These are phyloP conservation scores for Poeciliopsis presidionis DNA, from an alignment of 2,797 vertebrate species.

Conservation along the genomic window DNA sequence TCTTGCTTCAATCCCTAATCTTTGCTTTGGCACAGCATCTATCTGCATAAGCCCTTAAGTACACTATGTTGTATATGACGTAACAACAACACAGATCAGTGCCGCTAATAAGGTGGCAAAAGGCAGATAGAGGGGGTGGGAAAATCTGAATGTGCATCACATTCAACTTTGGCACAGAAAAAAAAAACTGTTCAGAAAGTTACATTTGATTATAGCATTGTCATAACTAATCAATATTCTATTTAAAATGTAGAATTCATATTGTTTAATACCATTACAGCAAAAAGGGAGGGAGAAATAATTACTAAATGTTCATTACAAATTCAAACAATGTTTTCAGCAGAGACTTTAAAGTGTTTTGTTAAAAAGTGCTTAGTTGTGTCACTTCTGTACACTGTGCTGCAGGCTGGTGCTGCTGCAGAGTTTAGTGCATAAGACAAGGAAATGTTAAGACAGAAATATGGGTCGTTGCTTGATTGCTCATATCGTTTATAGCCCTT, in stretches of 20 bases:
- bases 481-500: not conserved
- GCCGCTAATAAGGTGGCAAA: constrained; percentile 39
- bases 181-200: not conserved
- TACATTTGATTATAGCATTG: constrained; percentile 4
- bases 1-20: constrained; percentile 32
- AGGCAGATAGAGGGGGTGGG: not conserved
- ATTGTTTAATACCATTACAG: not conserved
- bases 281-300: not conserved
- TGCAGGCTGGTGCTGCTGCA: constrained; percentile 10
- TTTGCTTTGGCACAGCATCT: constrained; percentile 43
- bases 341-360: not conserved
- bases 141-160: not conserved
- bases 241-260: not conserved
- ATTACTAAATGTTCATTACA: not conserved
- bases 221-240: not conserved
- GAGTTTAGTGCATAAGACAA: constrained; percentile 22
- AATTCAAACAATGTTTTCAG: not conserved
- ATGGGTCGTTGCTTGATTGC: constrained; percentile 6
- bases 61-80: constrained; percentile 44
- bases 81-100: constrained; percentile 49
- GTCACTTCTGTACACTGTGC: constrained; percentile 28
- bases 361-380: constrained; percentile 19
- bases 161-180: constrained; percentile 7
- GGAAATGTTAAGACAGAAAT: constrained; percentile 20
- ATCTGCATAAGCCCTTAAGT: constrained; percentile 47